A percentile compares a stretch with the other conserved stretches of the same genome.
These are phyloP conservation scores for Onychomys torridus DNA, from an alignment of 2,797 vertebrate species.

Conservation along the genomic window DNA sequence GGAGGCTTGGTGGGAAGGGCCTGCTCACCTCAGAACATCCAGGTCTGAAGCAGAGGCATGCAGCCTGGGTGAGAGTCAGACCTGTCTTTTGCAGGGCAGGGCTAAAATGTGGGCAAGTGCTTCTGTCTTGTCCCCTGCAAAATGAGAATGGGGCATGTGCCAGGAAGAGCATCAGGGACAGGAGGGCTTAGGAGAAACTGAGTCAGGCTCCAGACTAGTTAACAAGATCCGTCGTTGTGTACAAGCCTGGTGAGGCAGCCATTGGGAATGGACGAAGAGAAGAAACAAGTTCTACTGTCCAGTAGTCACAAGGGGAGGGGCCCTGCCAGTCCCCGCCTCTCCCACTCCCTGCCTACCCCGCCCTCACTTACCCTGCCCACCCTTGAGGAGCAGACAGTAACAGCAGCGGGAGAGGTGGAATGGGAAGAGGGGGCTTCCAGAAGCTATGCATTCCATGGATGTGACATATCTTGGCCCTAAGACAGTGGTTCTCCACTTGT, in stretches of 20 bases:
- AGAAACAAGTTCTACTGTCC: neutral
- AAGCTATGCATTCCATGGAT: neutral
- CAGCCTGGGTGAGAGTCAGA: neutral
- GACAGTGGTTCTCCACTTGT: neutral
- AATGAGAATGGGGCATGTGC: neutral
- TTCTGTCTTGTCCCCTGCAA: neutral
- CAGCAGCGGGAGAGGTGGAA: neutral
- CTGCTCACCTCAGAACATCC: neutral
- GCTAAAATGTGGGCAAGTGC: neutral
- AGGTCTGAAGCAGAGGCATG: fast-evolving
- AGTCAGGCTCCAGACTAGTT: neutral
- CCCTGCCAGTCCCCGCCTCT: too few relatives aligned
- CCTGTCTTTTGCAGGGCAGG: neutral
- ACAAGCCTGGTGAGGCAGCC: neutral
- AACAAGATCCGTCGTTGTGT: neutral
- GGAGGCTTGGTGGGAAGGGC: neutral
- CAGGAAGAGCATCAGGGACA: too few relatives aligned
- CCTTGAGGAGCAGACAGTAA: neutral
- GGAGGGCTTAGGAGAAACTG: neutral
- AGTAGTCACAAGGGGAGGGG: neutral
- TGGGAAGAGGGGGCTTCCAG: neutral
- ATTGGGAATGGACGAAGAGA: fast-evolving
- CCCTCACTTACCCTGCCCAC: neutral
- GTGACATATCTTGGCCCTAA: neutral
- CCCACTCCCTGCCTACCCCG: neutral